These are phyloP conservation scores for Isoperla grammatica DNA, from an alignment of 2,888 invertebrate species.

Conservation along the genomic window DNA sequence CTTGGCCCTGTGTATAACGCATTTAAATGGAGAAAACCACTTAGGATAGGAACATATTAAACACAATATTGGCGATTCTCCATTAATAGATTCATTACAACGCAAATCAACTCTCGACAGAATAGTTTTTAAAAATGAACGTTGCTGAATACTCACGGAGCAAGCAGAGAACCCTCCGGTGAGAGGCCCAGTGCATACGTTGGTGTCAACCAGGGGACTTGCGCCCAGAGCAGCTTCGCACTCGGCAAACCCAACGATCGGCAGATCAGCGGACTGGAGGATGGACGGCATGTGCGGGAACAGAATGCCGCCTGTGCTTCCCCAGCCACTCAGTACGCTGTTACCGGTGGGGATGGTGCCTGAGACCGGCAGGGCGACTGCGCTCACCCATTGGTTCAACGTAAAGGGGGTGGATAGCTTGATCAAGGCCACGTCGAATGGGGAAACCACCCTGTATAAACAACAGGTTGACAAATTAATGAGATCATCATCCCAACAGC, in stretches of 20 bases:
- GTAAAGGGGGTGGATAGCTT: constrained; percentile 50
- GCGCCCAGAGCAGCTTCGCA: constrained; percentile 28
- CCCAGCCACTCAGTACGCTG: constrained; percentile 49
- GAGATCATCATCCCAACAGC: no score
- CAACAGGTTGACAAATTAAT: no score
- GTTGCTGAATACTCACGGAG: no score
- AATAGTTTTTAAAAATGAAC: no score
- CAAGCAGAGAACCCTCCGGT: constrained; percentile 51
- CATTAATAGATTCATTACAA: no score
- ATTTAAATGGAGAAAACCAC: no score
- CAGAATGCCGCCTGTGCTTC: constrained; percentile 41
- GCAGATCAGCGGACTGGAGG: constrained; percentile 41
- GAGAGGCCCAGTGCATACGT: constrained; percentile 52
- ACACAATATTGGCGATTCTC: no score
- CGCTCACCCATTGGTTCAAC: constrained; percentile 50
- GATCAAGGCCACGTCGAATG: constrained; percentile 64
- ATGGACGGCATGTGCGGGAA: constrained; percentile 43
- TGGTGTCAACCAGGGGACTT: constrained; percentile 46
- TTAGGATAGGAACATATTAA: no score
- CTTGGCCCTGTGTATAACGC: no score
- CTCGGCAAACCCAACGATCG: constrained; percentile 33
- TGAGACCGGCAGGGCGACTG: constrained; percentile 51
- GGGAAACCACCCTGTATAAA: constrained; percentile 42
- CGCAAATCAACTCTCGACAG: no score
- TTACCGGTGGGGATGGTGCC: constrained; percentile 47